Evolutionary conservation across 2,888 invertebrate genomes (phyloP).

Genomic region (Dasysyrphus albostriatus): DNA sequence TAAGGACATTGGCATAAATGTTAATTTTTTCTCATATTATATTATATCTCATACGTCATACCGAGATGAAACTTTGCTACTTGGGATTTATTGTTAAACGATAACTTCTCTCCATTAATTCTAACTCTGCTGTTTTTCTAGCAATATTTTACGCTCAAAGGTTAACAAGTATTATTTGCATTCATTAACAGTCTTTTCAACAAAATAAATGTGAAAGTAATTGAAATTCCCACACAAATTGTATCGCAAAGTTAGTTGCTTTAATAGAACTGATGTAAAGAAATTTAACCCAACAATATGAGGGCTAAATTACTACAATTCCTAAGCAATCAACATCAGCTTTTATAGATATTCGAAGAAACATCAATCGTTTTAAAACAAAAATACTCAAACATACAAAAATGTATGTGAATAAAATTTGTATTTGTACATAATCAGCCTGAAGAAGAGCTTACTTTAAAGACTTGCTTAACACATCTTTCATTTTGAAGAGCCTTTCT

Average conservation of each 20-base stretch:
- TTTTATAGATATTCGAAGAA: constrained; percentile 13
- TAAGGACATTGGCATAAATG: too few relatives aligned
- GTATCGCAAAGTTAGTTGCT: not conserved
- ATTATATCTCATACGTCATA: too few relatives aligned
- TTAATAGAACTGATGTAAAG: constrained; percentile 1
- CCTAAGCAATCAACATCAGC: constrained; percentile 28
- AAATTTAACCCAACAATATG: not conserved
- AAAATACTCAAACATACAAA: too few relatives aligned
- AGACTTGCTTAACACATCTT: constrained; percentile 17
- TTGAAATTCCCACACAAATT: constrained; percentile 25
- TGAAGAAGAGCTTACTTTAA: constrained; percentile 31
- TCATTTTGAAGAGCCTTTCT: constrained; percentile 65
- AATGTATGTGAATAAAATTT: constrained; percentile 4
- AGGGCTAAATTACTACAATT: constrained; percentile 13
- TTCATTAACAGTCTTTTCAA: not conserved
- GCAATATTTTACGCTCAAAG: not conserved
- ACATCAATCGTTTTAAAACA: constrained; percentile 14
- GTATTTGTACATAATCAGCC: constrained; percentile 7
- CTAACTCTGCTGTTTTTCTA: not conserved
- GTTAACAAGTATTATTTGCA: not conserved
- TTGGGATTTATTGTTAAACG: too few relatives aligned
- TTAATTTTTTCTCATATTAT: too few relatives aligned
- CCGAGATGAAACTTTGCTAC: too few relatives aligned
- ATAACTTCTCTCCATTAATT: too few relatives aligned
- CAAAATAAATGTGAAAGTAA: constrained; percentile 33